A percentile compares a stretch with the other conserved stretches of the same genome.
Evolutionary conservation across 2,113 vertebrate genomes (phyloP).

Genomic region (Triplophysa dalaica): DNA sequence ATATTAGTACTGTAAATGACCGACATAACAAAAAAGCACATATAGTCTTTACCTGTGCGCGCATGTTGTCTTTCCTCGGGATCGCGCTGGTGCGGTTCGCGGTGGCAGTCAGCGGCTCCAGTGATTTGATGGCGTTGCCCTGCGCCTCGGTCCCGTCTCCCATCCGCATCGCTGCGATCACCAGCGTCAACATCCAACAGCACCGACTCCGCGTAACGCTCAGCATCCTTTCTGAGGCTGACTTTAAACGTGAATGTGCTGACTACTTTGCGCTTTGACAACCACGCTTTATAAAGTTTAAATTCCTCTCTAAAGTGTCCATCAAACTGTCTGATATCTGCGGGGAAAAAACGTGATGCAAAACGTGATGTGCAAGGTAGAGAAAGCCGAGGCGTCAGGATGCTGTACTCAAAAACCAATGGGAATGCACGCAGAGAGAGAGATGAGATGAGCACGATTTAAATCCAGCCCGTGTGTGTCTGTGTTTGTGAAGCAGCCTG

Average conservation of each 20-base stretch:
- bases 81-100: slow-evolving; percentile 81
- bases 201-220: slow-evolving; percentile 78
- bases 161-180: slow-evolving; percentile 82
- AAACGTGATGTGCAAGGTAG: background rate
- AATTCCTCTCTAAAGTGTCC: slow-evolving; percentile 27
- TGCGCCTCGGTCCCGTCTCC: slow-evolving; percentile 83
- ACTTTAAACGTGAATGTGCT: slow-evolving; percentile 23
- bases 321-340: slow-evolving; percentile 1
- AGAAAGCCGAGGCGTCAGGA: background rate
- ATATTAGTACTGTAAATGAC: background rate
- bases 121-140: slow-evolving; percentile 92
- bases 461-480: slow-evolving; percentile 54
- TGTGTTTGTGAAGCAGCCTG: slow-evolving; percentile 61
- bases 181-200: slow-evolving; percentile 78
- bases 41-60: slow-evolving; percentile 79
- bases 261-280: background rate
- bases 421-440: background rate
- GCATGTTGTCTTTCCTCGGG: slow-evolving; percentile 85
- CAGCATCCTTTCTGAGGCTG: slow-evolving; percentile 72
- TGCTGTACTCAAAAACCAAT: background rate
- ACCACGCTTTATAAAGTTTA: background rate
- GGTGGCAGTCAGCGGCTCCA: slow-evolving; percentile 79
- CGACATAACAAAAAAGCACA: background rate
- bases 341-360: background rate
- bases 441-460: slow-evolving; percentile 49